Percentiles rank a stretch among this genome's conserved stretches.
Evolutionary conservation across 2,888 invertebrate genomes (phyloP).

Genomic region (Drosophila setosimentum): DNA sequence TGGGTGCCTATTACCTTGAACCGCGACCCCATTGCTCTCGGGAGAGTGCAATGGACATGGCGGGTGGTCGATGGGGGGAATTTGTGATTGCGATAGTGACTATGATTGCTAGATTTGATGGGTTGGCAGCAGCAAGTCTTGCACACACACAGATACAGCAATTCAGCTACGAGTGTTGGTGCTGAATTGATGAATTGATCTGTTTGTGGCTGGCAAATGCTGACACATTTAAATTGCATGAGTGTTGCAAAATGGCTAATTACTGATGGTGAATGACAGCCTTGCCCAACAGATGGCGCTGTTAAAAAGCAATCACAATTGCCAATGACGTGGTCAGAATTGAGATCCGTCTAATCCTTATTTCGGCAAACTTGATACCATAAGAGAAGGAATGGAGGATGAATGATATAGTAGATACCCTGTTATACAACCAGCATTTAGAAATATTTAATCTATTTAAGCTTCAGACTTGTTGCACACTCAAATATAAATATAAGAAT

Average conservation of each 20-base stretch:
- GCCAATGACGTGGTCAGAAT: neutral
- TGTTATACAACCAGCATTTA: neutral
- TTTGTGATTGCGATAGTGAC: slow-evolving; percentile 34
- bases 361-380: neutral
- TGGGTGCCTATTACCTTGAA: slow-evolving; percentile 55
- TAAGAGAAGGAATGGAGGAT: too few species aligned
- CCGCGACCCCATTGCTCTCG: slow-evolving; percentile 53
- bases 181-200: slow-evolving; percentile 34
- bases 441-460: neutral
- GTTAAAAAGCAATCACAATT: neutral
- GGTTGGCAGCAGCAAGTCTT: slow-evolving; percentile 38
- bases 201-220: slow-evolving; percentile 17
- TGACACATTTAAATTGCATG: slow-evolving; percentile 14
- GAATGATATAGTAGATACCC: neutral
- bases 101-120: slow-evolving; percentile 40
- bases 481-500: neutral
- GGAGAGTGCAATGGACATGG: neutral
- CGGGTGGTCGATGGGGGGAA: slow-evolving; percentile 4
- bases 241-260: slow-evolving; percentile 6
- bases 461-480: neutral
- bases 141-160: slow-evolving; percentile 6
- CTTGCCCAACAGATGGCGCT: neutral
- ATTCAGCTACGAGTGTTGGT: neutral
- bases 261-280: neutral
- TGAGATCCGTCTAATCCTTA: neutral